Conservation (phyloP, 2,888 invertebrate genomes). For the Lasioglossum calceatum region DNA sequence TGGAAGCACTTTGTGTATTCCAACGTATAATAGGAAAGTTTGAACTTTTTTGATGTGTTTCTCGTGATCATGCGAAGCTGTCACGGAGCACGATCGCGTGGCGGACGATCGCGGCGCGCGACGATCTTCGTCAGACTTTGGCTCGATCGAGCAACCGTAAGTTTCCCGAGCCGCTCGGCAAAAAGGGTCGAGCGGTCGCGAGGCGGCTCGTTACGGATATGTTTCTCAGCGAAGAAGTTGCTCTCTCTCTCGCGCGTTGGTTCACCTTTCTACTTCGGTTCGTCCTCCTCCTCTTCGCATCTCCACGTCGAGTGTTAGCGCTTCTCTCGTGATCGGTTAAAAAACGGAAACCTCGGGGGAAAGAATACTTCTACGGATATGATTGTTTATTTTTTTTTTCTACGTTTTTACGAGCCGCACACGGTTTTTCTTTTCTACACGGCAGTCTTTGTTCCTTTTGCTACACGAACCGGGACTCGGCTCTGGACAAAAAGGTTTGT, state of each 20-base stretch:
- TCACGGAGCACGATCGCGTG: slow-evolving; percentile 31
- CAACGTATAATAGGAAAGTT: slow-evolving; percentile 57
- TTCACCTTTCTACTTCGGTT: neutral
- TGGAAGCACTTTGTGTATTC: slow-evolving; percentile 59
- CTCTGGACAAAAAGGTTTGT: slow-evolving; percentile 39
- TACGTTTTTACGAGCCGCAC: slow-evolving; percentile 41
- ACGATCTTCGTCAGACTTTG: slow-evolving; percentile 69
- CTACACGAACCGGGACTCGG: slow-evolving; percentile 10
- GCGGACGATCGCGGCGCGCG: slow-evolving; percentile 53
- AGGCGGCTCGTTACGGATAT: slow-evolving; percentile 46
- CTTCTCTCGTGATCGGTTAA: slow-evolving; percentile 11
- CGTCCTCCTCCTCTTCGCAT: neutral
- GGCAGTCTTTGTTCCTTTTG: slow-evolving; percentile 61
- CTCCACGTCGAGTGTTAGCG: neutral
- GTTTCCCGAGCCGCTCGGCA: slow-evolving; percentile 66
- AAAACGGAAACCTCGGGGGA: slow-evolving; percentile 17
- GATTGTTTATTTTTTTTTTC: slow-evolving; percentile 34
- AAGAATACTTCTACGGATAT: slow-evolving; percentile 50
- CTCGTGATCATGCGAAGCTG: slow-evolving; percentile 34
- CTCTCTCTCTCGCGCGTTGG: neutral
- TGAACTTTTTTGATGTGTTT: slow-evolving; percentile 28
- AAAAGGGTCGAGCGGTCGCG: slow-evolving; percentile 44
- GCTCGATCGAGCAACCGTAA: slow-evolving; percentile 69
- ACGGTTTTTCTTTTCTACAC: slow-evolving; percentile 38
- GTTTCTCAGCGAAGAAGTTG: slow-evolving; percentile 33